Evolutionary conservation across 2,888 invertebrate species (phyloP).

Genomic region (Plebejus argus): DNA sequence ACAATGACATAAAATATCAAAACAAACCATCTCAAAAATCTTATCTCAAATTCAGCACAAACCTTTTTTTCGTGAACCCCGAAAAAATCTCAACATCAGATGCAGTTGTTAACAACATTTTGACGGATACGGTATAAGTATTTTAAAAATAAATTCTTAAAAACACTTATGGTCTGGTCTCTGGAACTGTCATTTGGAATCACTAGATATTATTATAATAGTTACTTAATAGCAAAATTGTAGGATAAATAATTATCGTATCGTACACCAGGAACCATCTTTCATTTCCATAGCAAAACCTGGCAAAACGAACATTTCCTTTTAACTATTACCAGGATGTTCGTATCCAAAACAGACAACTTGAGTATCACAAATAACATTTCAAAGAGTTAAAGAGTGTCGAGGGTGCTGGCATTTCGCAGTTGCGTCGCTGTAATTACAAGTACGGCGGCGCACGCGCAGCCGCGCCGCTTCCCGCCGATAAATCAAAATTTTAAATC

Average conservation of each 20-base stretch:
- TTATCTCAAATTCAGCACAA: background rate
- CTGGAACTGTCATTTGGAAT: too few relatives aligned
- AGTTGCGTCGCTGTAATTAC: constrained; percentile 81
- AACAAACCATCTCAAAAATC: constrained; percentile 13
- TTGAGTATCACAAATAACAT: background rate
- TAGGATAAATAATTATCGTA: too few relatives aligned
- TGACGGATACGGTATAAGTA: background rate
- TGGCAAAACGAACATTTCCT: background rate
- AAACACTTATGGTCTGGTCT: too few relatives aligned
- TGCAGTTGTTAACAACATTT: background rate
- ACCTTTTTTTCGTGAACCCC: background rate
- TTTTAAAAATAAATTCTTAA: too few relatives aligned
- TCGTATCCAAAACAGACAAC: background rate
- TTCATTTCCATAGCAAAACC: background rate
- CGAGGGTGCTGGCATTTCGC: constrained; percentile 74
- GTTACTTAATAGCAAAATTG: too few relatives aligned
- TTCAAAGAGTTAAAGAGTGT: constrained; percentile 18
- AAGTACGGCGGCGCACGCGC: constrained; percentile 66
- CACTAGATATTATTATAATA: too few relatives aligned
- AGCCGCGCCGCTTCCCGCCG: constrained; percentile 62
- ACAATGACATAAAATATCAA: constrained; percentile 5
- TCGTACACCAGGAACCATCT: too few relatives aligned
- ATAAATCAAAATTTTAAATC: constrained; percentile 82
- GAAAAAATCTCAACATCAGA: background rate
- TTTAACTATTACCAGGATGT: too few relatives aligned